Evolutionary conservation across 2,797 vertebrate species (phyloP).

Genomic region (Rhinoraja longicauda): DNA sequence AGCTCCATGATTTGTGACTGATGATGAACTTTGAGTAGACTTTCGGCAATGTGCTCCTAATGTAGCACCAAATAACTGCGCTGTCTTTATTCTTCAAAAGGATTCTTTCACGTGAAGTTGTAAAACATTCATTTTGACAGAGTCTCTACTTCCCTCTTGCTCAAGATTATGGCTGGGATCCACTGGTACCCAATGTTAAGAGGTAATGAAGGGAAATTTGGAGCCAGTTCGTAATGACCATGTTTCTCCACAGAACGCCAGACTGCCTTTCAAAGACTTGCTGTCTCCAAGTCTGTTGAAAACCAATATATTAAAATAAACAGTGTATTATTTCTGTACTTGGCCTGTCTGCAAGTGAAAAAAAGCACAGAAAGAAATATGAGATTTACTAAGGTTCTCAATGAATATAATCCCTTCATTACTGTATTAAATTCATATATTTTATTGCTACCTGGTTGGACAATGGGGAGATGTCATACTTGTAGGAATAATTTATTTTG

Average conservation of each 20-base stretch:
- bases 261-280: constrained; percentile 1
- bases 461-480: not conserved
- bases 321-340: constrained; percentile 17
- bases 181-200: not conserved
- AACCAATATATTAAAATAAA: constrained; percentile 14
- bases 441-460: not conserved
- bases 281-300: constrained; percentile 23
- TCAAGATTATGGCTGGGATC: not conserved
- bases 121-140: not conserved
- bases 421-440: not conserved
- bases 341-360: constrained; percentile 9
- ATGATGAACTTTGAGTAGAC: not conserved
- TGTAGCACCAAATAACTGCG: not conserved
- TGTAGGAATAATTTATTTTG: not conserved
- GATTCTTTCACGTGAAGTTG: not conserved
- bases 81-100: not conserved
- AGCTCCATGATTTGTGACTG: too few species aligned
- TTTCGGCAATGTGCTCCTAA: too few species aligned
- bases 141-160: not conserved
- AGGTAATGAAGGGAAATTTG: not conserved
- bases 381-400: not conserved
- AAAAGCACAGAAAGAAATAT: not conserved
- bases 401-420: constrained; percentile 28
- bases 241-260: not conserved
- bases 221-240: not conserved